These are phyloP conservation scores for Drosophila subquinaria DNA, from an alignment of 2,888 invertebrate genomes.

Conservation along the genomic window DNA sequence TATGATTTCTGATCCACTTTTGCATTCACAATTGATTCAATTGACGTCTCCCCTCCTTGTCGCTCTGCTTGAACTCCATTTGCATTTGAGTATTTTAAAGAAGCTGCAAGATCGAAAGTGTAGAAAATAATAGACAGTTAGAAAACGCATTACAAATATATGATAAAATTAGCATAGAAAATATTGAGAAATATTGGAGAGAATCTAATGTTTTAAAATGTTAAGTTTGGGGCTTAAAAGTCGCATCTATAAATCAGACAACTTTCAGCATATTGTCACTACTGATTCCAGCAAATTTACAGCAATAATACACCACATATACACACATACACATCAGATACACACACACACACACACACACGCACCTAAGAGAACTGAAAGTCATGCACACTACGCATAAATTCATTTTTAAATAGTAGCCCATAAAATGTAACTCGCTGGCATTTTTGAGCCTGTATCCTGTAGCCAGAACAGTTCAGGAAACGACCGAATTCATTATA, in stretches of 20 bases:
- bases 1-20: conserved; percentile 6
- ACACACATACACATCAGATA: neutral
- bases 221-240: neutral
- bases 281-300: conserved; percentile 35
- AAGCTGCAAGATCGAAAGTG: neutral
- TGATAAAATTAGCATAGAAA: neutral
- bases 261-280: conserved; percentile 50
- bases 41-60: neutral
- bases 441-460: conserved; percentile 1
- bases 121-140: neutral
- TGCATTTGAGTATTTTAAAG: conserved; percentile 1
- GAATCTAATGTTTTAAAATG: neutral
- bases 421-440: conserved; percentile 39
- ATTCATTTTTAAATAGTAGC: conserved; percentile 60
- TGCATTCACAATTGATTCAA: conserved; percentile 5
- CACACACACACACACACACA: too few relatives aligned
- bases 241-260: conserved; percentile 42
- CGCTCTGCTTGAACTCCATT: conserved; percentile 4
- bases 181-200: neutral
- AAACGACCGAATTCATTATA: conserved; percentile 3
- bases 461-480: neutral
- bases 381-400: conserved; percentile 39
- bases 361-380: neutral
- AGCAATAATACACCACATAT: conserved; percentile 21
- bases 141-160: neutral